Evolutionary conservation across 2,797 vertebrate species (phyloP).

Genomic region (Gallinago stenura): DNA sequence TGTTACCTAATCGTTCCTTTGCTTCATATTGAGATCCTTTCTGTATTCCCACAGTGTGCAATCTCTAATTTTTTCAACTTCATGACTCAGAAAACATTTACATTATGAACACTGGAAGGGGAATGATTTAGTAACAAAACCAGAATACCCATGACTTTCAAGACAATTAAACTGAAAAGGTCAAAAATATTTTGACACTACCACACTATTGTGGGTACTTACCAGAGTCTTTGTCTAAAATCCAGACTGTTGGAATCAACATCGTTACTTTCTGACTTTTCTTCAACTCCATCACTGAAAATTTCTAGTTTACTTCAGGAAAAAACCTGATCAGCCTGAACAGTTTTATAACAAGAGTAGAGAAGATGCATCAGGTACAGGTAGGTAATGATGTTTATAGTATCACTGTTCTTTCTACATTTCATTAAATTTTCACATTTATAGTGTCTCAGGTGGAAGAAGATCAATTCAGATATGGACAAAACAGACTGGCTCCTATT

Average conservation of each 20-base stretch:
- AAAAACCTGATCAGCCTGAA: not conserved
- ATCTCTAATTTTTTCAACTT: slow-evolving; percentile 1
- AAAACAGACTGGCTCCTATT: not conserved
- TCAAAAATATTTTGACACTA: slow-evolving; percentile 36
- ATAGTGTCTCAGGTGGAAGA: not conserved
- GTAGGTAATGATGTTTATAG: not conserved
- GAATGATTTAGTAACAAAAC: not conserved
- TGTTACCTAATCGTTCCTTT: not conserved
- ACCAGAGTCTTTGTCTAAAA: not conserved
- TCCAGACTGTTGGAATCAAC: not conserved
- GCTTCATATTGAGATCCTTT: not conserved
- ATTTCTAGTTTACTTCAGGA: not conserved
- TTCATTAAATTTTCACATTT: slow-evolving; percentile 25
- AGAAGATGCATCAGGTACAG: not conserved
- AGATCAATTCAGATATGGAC: not conserved
- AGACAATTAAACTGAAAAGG: slow-evolving; percentile 8
- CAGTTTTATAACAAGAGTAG: not conserved
- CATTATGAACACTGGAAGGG: not conserved
- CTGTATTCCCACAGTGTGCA: not conserved
- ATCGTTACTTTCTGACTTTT: not conserved
- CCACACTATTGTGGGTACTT: not conserved
- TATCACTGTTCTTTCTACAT: not conserved
- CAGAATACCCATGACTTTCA: not conserved
- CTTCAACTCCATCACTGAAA: not conserved
- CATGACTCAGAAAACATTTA: not conserved